Base-by-base conservation (phyloP, 2,888 invertebrate genomes). In the Pheosia gnoma region DNA sequence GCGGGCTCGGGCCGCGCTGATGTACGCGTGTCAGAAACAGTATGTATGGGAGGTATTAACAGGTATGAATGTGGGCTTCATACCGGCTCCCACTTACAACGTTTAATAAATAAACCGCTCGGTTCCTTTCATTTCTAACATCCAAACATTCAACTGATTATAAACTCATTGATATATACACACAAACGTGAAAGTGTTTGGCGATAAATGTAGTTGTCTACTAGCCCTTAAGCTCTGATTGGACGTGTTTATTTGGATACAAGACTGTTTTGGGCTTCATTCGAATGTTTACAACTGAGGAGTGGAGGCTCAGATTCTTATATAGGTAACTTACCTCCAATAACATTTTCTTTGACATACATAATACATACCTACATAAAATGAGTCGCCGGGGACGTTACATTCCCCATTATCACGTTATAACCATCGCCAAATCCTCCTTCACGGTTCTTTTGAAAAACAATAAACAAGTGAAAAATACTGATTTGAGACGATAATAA, bases 401-500 rank as follows among this genome's bases (percentile, higher is more conserved):
- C 76, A 74, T 81, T 81, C 77, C 74, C 81, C 79, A 75, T 84
- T 81, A 81, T 83, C 79, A 81, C 82, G 80, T 85, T 87, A 87
- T 82, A 86, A 82, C 81, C 80, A 77, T 87, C 86, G 82, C 77
- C 81, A 83, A 86, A 86, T 83, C 76, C 82, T 79, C 80, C 72
- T 86, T 87, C 88, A 84, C 83, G 82, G 81, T 84, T 86, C 80
- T 85, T 87, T 86, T 80, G 73, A 80, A 82, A 83, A 84, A 81
- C 82, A 88, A 90, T 91, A 91, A 91, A 91, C 82, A 83, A 81
- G 78, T 83, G 81, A 87, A 90, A 25, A 87, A 89, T 91, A 92
- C 87, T 80, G 86, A 84, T 84, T 85, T 82, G 81, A 84, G 83
- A 84, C 86, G 82, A 84, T 87, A 90, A 77, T 87, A 90, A 89